phyloP scores from a whole-genome alignment of 2,888 invertebrate species.

The Clivina fossor region DNA sequence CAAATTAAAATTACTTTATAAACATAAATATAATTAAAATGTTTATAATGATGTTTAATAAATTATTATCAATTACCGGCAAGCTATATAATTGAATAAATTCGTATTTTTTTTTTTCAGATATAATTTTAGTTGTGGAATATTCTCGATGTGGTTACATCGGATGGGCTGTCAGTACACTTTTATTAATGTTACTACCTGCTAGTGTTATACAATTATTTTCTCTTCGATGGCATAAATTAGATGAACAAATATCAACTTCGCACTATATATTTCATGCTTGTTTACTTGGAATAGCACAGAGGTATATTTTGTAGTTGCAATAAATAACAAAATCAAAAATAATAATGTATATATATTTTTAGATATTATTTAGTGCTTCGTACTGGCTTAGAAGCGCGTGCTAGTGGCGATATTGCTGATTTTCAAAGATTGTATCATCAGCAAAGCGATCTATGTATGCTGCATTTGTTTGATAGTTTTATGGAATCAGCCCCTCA shows the following conservation, averaged over 20 bases:
- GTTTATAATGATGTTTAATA: too few relatives aligned
- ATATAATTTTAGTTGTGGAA: constrained; percentile 59
- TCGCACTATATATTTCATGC: constrained; percentile 60
- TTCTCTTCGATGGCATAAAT: constrained; percentile 61
- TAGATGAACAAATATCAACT: constrained; percentile 54
- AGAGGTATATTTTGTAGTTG: constrained; percentile 59
- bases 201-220: constrained; percentile 61
- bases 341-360: background rate
- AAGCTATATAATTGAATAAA: too few relatives aligned
- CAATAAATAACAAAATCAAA: background rate
- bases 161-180: constrained; percentile 60
- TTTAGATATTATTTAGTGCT: constrained; percentile 48
- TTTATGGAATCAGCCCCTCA: constrained; percentile 76
- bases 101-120: constrained; percentile 55
- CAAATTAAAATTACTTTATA: too few relatives aligned
- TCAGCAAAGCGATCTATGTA: constrained; percentile 67
- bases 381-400: constrained; percentile 57
- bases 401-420: constrained; percentile 55
- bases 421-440: constrained; percentile 60
- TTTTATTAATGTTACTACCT: constrained; percentile 59
- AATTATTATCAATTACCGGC: too few relatives aligned
- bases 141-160: constrained; percentile 59
- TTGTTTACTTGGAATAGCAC: constrained; percentile 59
- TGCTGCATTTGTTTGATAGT: constrained; percentile 70
- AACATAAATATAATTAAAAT: too few relatives aligned